Conservation (phyloP, 2,888 invertebrate genomes). For the Congeria kusceri region DNA sequence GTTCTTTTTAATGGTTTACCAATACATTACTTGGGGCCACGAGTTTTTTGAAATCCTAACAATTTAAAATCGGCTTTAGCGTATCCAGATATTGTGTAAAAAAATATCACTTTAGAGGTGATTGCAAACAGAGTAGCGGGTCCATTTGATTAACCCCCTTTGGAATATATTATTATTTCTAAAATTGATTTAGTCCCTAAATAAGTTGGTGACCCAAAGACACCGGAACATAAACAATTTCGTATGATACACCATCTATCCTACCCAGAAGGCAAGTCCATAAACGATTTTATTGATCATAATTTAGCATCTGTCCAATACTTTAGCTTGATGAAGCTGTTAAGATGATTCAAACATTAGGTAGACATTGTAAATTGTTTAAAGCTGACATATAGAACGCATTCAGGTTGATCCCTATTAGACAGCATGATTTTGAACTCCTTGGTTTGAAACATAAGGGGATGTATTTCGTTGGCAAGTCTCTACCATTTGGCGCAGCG, state of each 20-base stretch:
- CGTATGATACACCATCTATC: slow-evolving; percentile 51
- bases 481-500: slow-evolving; percentile 47
- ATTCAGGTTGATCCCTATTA: slow-evolving; percentile 37
- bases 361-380: slow-evolving; percentile 26
- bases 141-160: slow-evolving; percentile 28
- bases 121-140: slow-evolving; percentile 15
- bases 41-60: too few relatives aligned
- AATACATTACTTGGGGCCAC: too few relatives aligned
- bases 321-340: slow-evolving; percentile 51
- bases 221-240: too few relatives aligned
- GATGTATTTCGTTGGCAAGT: slow-evolving; percentile 38
- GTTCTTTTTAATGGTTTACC: too few relatives aligned
- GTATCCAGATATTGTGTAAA: too few relatives aligned
- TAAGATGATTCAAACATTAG: slow-evolving; percentile 38
- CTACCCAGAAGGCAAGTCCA: slow-evolving; percentile 27
- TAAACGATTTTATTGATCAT: slow-evolving; percentile 47
- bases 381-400: slow-evolving; percentile 47
- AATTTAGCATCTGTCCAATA: slow-evolving; percentile 46
- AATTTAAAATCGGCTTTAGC: too few relatives aligned
- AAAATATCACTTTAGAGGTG: slow-evolving; percentile 9
- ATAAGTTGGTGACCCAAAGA: slow-evolving; percentile 32
- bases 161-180: slow-evolving; percentile 22
- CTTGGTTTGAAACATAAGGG: slow-evolving; percentile 41
- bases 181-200: slow-evolving; percentile 44
- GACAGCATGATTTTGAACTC: slow-evolving; percentile 39